Evolutionary conservation across 2,797 vertebrate genomes (phyloP), one percentile per base, ranked within the genome.

Genomic region (Pipistrellus pygmaeus): DNA sequence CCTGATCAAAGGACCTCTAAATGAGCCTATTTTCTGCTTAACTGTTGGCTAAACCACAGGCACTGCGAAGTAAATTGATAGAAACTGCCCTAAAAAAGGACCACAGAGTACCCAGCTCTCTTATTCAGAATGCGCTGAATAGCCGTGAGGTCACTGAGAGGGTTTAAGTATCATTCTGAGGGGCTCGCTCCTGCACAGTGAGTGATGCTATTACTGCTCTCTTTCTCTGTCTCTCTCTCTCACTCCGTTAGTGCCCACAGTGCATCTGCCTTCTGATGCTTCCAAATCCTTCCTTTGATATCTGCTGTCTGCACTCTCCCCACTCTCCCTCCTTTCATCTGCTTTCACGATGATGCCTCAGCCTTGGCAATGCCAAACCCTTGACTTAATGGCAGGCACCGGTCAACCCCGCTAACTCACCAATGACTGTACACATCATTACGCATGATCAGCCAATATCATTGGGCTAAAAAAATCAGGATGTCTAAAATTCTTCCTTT

Each of bases 11-110:
- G 62, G 88, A 60, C 82, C 94, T 87, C 55, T 85, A 87, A 90
- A 87, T n/a, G 68, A 96, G 88, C 30, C 77, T 55, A 44, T 85
- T 93, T 96, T 96, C 72, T 92, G 35, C 88, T 73, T 86, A 75
- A 72, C 48, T 66, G 48, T 96, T 95, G 44, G 53, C 86, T 72
- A 84, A 97, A 93, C 27, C 41, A 62, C 38, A 35, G 55, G 25
- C 7, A 10, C 30, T 38, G 20, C 62, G 27, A 92, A 71, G 55
- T 53, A 91, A 81, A 93, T 15, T 44, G 73, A 69, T 38, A 66
- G 62, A 95, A 93, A 69, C 41, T 62, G 41, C 85, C 77, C 87
- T 77, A 87, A 78, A 87, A 85, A 78, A 48, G 25, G 46, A 69
- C 62, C 64, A n/a, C 44, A 69, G 5, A 2, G 51, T 69, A 48